phyloP scores from a whole-genome alignment of 2,888 invertebrate genomes.

The Cephus spinipes region DNA sequence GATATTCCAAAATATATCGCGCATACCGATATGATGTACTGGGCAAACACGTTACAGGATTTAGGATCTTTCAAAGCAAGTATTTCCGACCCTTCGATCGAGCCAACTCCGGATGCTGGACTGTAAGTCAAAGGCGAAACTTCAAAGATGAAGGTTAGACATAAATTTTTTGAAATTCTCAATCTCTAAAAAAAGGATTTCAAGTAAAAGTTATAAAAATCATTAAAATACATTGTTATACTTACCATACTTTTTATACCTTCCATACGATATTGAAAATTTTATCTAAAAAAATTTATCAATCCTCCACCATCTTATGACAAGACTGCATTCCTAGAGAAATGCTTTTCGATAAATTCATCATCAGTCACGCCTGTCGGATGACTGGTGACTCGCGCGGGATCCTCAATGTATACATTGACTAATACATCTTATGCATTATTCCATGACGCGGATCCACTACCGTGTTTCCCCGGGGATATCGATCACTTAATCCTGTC shows the following conservation, averaged over 20 bases:
- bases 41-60: slow-evolving; percentile 12
- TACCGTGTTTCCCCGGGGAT: not conserved
- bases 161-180: not conserved
- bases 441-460: not conserved
- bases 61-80: not conserved
- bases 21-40: slow-evolving; percentile 14
- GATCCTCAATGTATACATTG: slow-evolving; percentile 1
- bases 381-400: not conserved
- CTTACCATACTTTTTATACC: not conserved
- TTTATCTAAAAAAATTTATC: not conserved
- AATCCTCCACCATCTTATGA: not conserved
- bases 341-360: not conserved
- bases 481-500: not conserved
- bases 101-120: not conserved
- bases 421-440: slow-evolving; percentile 10
- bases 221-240: not conserved
- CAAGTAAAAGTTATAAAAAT: not conserved
- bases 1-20: slow-evolving; percentile 18
- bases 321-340: not conserved
- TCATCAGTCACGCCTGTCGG: slow-evolving; percentile 4
- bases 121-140: not conserved
- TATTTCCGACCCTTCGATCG: not conserved
- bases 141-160: not conserved
- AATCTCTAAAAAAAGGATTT: not conserved
- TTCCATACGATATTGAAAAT: not conserved